Base-by-base conservation (phyloP, 2,113 vertebrate genomes). In the Stegostoma tigrinum region DNA sequence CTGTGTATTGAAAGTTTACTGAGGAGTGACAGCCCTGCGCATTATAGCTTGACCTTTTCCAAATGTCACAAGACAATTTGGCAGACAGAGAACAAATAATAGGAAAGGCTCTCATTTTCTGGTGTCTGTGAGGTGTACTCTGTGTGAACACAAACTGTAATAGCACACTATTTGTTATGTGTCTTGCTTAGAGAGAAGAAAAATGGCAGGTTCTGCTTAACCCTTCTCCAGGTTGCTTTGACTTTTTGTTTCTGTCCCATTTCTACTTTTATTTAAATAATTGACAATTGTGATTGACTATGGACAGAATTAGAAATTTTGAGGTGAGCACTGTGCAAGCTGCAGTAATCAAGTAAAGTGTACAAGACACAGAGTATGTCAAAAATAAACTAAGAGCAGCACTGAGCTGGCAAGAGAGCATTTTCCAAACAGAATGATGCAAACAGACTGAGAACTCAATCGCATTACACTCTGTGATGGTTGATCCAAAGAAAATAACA, bases 11-110 rank as follows among this genome's bases (percentile, higher is more conserved):
- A 15, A 90, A 55, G 87, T 90, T 61, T 90, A 61, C 67, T 95
- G 67, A 30, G 27, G 94, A 72, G 68, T 95, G 94, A 95, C 94
- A 95, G 94, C 27, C 42, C 68, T 95, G 45, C 66, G 67, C 24
- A 27, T 95, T 95, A 95, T 48, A 95, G 34, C 42, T 95, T 72
- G 94, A 72, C 94, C 94, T 95, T 91, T 95, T 75, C 94, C 68
- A 95, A 75, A 95, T 95, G 94, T 95, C 94, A 95, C 68, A 2
- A 24, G 52, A 42, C 94, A 48, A 48, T 95, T 72, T 95, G 68
- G 68, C 94, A 75, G 94, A 38, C 68, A 72, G 68, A 72, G 70
- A 95, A 75, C 94, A 95, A 95, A 95, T 72, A 95, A 95, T 70
- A 72, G 94, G 38, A 52, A 95, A 93, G 45, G 61, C 61, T 48